Conservation (phyloP, 2,113 vertebrate species). For the Lophotis ruficrista region DNA sequence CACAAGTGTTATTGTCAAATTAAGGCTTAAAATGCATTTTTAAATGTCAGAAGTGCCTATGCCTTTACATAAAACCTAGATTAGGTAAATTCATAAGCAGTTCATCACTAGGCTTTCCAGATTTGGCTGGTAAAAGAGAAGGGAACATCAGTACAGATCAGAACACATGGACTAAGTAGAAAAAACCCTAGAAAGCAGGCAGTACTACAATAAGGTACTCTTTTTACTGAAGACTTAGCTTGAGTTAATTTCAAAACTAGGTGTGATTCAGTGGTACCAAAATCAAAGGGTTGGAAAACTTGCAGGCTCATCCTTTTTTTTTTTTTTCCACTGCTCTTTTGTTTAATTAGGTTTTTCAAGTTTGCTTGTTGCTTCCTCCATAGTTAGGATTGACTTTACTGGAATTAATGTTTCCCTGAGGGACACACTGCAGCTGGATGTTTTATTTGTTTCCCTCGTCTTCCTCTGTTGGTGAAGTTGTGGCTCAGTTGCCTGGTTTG, state of each 20-base stretch:
- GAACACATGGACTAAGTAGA: background rate
- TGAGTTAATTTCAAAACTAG: background rate
- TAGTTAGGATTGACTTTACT: background rate
- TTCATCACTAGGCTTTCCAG: background rate
- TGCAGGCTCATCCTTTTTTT: background rate
- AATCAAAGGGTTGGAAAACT: background rate
- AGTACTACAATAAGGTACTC: background rate
- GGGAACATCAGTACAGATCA: background rate
- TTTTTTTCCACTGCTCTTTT: background rate
- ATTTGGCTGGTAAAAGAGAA: background rate
- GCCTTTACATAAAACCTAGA: background rate
- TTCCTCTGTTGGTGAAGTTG: background rate
- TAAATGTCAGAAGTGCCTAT: background rate
- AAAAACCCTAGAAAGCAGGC: background rate
- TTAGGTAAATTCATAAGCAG: background rate
- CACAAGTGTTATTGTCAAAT: conserved; percentile 9
- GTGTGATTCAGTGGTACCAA: background rate
- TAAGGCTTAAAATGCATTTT: conserved; percentile 54
- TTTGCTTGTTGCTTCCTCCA: background rate
- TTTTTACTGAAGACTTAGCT: background rate
- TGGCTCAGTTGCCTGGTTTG: background rate
- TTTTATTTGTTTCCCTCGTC: background rate
- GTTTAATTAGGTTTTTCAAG: background rate
- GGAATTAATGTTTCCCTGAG: background rate
- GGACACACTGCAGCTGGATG: background rate